Evolutionary conservation across 2,113 vertebrate genomes (phyloP), one percentile per base, ranked within the genome.

Genomic region (Periophthalmodon schlosseri): DNA sequence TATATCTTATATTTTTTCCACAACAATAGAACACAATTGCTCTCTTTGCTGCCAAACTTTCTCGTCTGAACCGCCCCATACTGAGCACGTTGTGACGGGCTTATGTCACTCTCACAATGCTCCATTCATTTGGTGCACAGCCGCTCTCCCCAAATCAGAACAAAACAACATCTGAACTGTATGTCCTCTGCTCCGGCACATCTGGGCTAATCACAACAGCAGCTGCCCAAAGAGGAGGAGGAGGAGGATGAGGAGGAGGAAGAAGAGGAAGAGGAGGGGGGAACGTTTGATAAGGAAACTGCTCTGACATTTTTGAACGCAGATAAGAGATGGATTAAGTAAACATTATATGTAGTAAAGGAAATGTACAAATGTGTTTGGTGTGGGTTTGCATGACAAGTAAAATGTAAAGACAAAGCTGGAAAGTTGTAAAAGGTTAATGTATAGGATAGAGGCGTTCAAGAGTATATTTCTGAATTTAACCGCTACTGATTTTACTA

Each of bases 181-280:
- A 87, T 90, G 90, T 91, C 87, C 90, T 76, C 68, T 81, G 82
- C 82, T 86, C 70, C 76, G 84, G 75, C 84, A 81, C 90, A 91
- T 87, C 87, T 90, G 88, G 83, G 87, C 75, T 70, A 77, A 87
- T 85, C 87, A 86, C 77, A 82, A 72, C 10, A 81, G 77, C 90
- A 88, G 84, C 88, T 90, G 90, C 79, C 77, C 84, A 76, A 5
- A 71, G 77, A 39, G 83, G 89, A 80, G 80, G 84, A 76, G 77
- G 81, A 44, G 36, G 36, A 39, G 36, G 6, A 39, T 5, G 36
- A 39, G 34, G 34, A 36, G 34, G 34, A 36, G 36, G 36, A 39
- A 9, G 8, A 39, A 7, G 39, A 10, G 39, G 39, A 44, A 49
- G 86, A 74, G 78, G 82, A 70, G 76, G 79, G 34, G n/a, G 12